phyloP scores from a whole-genome alignment of 2,888 invertebrate genomes.

The Lasioglossum calceatum region DNA sequence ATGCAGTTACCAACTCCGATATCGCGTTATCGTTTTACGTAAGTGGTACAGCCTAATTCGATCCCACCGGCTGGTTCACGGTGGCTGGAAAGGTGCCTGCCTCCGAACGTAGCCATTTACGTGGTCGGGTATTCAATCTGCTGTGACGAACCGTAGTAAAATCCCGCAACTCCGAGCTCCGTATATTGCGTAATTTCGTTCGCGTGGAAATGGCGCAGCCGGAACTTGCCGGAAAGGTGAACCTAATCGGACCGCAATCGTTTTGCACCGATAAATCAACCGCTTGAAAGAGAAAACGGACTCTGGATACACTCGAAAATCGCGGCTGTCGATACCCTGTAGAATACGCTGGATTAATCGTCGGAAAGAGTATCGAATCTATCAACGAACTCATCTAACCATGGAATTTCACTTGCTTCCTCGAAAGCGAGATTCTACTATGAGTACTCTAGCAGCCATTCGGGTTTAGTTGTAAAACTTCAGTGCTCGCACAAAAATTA shows the following conservation, averaged over 20 bases:
- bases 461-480: neutral
- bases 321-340: neutral
- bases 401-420: neutral
- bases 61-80: slow-evolving; percentile 3
- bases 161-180: neutral
- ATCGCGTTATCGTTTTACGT: slow-evolving; percentile 55
- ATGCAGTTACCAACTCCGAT: slow-evolving; percentile 21
- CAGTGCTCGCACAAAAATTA: neutral
- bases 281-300: slow-evolving; percentile 19
- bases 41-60: slow-evolving; percentile 31
- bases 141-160: slow-evolving; percentile 41
- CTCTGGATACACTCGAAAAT: neutral
- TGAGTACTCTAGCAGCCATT: neutral
- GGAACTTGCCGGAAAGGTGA: slow-evolving; percentile 21
- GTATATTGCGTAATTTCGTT: slow-evolving; percentile 45
- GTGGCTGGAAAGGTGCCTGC: slow-evolving; percentile 10
- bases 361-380: neutral
- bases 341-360: neutral
- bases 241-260: slow-evolving; percentile 12
- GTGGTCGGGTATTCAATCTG: slow-evolving; percentile 37
- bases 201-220: slow-evolving; percentile 27
- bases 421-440: neutral
- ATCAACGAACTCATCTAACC: neutral
- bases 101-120: slow-evolving; percentile 10
- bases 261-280: neutral